Conservation (phyloP, 23 tunicate genomes). For the Trididemnum miniatum region DNA sequence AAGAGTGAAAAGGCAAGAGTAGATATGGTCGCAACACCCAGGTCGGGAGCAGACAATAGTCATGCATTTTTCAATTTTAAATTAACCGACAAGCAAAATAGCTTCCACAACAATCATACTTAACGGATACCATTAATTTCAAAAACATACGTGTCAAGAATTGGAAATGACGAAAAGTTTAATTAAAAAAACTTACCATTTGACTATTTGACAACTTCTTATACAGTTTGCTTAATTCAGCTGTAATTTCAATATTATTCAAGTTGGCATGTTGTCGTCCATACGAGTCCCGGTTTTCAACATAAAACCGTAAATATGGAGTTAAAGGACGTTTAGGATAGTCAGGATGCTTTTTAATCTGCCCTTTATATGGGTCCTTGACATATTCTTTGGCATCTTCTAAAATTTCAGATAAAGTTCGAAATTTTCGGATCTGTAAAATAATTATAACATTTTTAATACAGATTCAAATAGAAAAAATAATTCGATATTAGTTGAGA, state of each 20-base stretch:
- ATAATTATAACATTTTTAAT: too few species aligned
- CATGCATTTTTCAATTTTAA: too few species aligned
- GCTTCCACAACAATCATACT: too few species aligned
- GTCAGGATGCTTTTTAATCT: conserved; percentile 94
- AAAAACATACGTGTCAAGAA: too few species aligned
- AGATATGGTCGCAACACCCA: too few species aligned
- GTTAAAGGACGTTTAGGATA: conserved; percentile 95
- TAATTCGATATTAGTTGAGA: too few species aligned
- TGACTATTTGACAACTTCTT: conserved; percentile 45
- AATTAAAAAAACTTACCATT: conserved; percentile 41
- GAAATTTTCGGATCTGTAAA: conserved; percentile 75
- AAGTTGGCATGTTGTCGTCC: conserved; percentile 67
- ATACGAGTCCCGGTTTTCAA: conserved; percentile 68
- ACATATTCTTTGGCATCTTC: conserved; percentile 76
- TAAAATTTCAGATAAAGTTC: conserved; percentile 72
- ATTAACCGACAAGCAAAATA: too few species aligned
- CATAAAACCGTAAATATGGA: conserved; percentile 86
- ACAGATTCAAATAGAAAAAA: too few species aligned
- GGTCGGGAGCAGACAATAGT: too few species aligned
- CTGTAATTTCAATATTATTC: conserved; percentile 85
- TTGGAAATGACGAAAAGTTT: too few species aligned
- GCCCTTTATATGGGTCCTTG: conserved; percentile 86
- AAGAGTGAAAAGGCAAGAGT: too few species aligned
- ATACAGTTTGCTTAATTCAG: conserved; percentile 77
- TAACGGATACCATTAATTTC: too few species aligned